phyloP scores from a whole-genome alignment of 2,797 vertebrate species.

The Acanthiza pusilla region DNA sequence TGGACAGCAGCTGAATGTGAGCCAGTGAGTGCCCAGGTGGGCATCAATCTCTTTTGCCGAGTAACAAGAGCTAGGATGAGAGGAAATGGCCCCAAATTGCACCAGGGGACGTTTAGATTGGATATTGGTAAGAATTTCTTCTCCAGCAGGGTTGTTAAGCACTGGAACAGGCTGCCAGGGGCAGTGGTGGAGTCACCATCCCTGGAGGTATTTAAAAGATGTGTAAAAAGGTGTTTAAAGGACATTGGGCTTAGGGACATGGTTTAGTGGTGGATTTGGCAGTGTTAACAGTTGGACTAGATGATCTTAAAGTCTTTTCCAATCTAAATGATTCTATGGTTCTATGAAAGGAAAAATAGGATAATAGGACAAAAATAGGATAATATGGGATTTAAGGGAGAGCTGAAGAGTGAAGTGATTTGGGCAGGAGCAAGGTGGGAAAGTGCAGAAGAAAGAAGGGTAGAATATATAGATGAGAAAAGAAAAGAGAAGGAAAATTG shows the following conservation, averaged over 20 bases:
- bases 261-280: background rate
- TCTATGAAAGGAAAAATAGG: background rate
- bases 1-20: background rate
- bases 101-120: background rate
- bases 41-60: fast-evolving
- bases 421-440: background rate
- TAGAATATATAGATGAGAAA: background rate
- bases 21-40: background rate
- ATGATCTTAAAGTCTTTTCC: background rate
- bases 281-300: fast-evolving
- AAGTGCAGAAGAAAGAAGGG: background rate
- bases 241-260: fast-evolving
- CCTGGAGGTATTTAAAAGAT: background rate
- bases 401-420: background rate
- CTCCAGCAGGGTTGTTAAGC: background rate
- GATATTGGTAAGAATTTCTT: background rate
- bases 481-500: background rate
- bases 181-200: background rate
- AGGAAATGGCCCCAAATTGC: background rate
- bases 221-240: background rate
- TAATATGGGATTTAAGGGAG: background rate
- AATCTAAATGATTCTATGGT: background rate
- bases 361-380: background rate
- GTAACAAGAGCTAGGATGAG: background rate
- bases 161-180: background rate